Evolutionary conservation across 2,888 invertebrate genomes (phyloP).

Genomic region (Strigamia maritima): DNA sequence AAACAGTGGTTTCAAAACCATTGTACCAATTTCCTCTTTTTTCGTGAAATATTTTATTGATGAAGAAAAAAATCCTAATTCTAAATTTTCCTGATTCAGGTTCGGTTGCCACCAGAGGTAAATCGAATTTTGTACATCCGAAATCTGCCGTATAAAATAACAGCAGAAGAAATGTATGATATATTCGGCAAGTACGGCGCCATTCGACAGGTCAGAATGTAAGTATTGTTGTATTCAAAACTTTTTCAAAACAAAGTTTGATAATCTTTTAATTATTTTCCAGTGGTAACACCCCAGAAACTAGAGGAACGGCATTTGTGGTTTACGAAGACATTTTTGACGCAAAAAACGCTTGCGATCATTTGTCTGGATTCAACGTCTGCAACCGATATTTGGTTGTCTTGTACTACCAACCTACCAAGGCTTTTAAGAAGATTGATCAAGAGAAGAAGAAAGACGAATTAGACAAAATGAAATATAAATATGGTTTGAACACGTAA

Average conservation of each 20-base stretch:
- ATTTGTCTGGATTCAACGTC: conserved; percentile 97
- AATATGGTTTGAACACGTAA: conserved; percentile 71
- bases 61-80: not conserved
- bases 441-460: conserved; percentile 94
- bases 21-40: too few species aligned
- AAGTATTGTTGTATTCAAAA: not conserved
- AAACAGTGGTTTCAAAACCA: not conserved
- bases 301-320: conserved; percentile 97
- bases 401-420: conserved; percentile 80
- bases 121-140: conserved; percentile 94
- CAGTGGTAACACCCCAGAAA: conserved; percentile 95
- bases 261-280: conserved; percentile 48
- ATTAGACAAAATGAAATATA: conserved; percentile 89
- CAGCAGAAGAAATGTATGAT: conserved; percentile 99
- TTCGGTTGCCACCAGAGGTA: conserved; percentile 96
- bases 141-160: conserved; percentile 98
- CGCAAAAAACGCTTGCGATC: conserved; percentile 99
- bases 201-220: conserved; percentile 94
- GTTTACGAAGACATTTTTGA: conserved; percentile 99
- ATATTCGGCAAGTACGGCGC: conserved; percentile 99
- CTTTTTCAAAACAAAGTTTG: too few species aligned
- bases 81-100: conserved; percentile 49
- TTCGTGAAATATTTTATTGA: too few species aligned
- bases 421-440: conserved; percentile 81
- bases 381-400: conserved; percentile 99